Percentiles rank a stretch among this genome's conserved stretches.
These are phyloP conservation scores for Cylas formicarius DNA, from an alignment of 1,140 invertebrate species.

Conservation along the genomic window DNA sequence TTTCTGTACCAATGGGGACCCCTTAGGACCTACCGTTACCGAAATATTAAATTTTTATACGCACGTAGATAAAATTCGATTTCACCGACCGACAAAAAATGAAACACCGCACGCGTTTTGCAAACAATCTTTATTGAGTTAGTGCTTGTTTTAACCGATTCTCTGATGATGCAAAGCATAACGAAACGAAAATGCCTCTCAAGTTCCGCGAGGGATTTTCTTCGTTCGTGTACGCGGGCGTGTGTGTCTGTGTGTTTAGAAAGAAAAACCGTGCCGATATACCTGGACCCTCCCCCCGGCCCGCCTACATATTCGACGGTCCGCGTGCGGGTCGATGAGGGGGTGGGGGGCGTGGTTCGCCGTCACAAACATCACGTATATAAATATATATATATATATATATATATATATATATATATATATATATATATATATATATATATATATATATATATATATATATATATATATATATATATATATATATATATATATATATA, in stretches of 20 bases:
- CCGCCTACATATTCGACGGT: neutral
- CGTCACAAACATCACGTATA: conserved; percentile 6
- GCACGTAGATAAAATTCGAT: too few relatives aligned
- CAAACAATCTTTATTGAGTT: conserved; percentile 39
- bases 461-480: too few relatives aligned
- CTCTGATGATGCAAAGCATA: conserved; percentile 32
- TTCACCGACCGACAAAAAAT: too few relatives aligned
- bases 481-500: neutral
- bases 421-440: too few relatives aligned
- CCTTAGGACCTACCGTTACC: too few relatives aligned
- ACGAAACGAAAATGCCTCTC: conserved; percentile 29
- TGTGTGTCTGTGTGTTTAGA: conserved; percentile 17
- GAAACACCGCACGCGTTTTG: conserved; percentile 22
- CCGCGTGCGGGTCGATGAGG: conserved; percentile 11
- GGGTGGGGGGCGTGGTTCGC: neutral
- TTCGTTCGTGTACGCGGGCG: conserved; percentile 14
- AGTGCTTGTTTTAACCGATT: conserved; percentile 35
- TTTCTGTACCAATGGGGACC: too few relatives aligned
- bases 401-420: neutral
- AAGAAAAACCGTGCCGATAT: too few relatives aligned
- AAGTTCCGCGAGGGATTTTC: conserved; percentile 26
- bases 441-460: too few relatives aligned
- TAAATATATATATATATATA: neutral
- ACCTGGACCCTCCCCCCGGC: conserved; percentile 9
- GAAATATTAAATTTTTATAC: too few relatives aligned